A percentile compares a stretch with the other conserved stretches of the same genome.
phyloP scores from a whole-genome alignment of 2,797 vertebrate species.

The Tapera naevia region DNA sequence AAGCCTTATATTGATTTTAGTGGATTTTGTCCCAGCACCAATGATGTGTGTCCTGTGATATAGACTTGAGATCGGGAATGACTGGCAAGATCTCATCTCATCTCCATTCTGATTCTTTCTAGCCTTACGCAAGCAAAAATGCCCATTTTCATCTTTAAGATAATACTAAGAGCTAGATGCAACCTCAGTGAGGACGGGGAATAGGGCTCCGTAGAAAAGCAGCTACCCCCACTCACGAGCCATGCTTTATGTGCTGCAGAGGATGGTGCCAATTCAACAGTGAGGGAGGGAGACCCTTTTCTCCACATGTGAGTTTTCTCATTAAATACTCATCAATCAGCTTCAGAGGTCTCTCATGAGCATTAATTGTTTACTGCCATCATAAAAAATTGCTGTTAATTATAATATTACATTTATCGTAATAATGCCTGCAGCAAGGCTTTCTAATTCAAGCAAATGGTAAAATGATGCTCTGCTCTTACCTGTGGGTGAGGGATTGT shows the following conservation, averaged over 20 bases:
- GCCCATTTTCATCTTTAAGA: neutral
- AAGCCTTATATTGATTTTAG: neutral
- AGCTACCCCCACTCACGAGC: fast-evolving
- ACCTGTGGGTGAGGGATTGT: neutral
- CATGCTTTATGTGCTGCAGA: neutral
- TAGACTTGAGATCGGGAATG: neutral
- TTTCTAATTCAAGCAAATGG: neutral
- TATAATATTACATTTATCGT: neutral
- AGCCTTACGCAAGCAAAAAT: neutral
- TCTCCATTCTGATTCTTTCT: neutral
- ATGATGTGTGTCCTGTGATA: neutral
- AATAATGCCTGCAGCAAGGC: neutral
- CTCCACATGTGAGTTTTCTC: neutral
- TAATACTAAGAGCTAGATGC: neutral
- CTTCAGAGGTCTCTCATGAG: neutral
- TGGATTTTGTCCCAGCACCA: neutral
- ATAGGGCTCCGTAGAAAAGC: neutral
- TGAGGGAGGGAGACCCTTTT: neutral
- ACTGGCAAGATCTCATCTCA: neutral
- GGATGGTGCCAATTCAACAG: fast-evolving
- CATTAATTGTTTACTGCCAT: neutral
- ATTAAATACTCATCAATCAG: neutral
- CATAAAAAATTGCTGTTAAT: neutral
- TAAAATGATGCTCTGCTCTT: neutral
- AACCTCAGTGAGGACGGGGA: neutral